phyloP scores from a whole-genome alignment of 2,888 invertebrate species.

The Synergus laeviventris region DNA sequence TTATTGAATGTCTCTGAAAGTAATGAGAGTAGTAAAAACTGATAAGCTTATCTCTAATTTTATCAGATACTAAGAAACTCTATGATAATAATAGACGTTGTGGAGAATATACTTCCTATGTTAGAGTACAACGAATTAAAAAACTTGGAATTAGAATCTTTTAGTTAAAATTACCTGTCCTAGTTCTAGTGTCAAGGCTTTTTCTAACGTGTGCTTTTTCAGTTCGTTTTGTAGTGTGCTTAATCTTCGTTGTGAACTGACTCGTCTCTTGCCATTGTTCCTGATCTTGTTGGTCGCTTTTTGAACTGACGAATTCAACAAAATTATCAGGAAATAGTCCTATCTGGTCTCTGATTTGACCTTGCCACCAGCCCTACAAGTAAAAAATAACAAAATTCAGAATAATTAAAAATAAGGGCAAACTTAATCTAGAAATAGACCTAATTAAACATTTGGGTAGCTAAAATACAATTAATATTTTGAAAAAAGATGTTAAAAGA shows the following conservation, averaged over 20 bases:
- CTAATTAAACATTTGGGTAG: too few species aligned
- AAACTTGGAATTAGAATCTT: background rate
- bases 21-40: background rate
- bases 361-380: conserved; percentile 95
- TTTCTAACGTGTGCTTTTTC: conserved; percentile 70
- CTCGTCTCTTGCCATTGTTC: conserved; percentile 61
- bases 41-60: conserved; percentile 22
- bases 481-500: too few species aligned
- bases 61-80: background rate
- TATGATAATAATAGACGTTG: background rate
- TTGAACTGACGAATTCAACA: conserved; percentile 82
- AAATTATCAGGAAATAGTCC: conserved; percentile 99
- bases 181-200: conserved; percentile 66
- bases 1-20: background rate
- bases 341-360: conserved; percentile 90
- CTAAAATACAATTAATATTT: background rate
- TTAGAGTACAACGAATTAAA: background rate
- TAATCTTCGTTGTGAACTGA: conserved; percentile 57
- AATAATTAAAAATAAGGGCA: background rate
- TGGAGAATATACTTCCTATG: background rate
- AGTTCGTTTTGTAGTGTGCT: conserved; percentile 61
- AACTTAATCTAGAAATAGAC: too few species aligned
- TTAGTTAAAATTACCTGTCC: conserved; percentile 58
- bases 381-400: conserved; percentile 27
- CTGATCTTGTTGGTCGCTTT: conserved; percentile 60